Evolutionary conservation across 2,797 vertebrate genomes (phyloP).

Genomic region (Setipinna tenuifilis): DNA sequence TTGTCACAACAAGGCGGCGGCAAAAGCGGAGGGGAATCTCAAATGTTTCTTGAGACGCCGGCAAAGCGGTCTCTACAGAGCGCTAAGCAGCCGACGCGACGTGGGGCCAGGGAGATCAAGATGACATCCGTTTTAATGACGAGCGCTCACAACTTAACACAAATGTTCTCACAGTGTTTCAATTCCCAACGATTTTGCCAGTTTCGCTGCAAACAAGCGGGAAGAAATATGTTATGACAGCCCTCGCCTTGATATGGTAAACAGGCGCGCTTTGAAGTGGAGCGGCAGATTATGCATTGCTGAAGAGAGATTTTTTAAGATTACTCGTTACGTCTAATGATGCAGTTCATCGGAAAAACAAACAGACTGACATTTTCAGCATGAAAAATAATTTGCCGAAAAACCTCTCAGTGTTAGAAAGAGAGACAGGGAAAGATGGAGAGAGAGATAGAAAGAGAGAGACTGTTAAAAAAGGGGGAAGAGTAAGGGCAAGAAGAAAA

Average conservation of each 20-base stretch:
- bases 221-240: slow-evolving; percentile 63
- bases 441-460: slow-evolving; percentile 27
- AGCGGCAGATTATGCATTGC: slow-evolving; percentile 59
- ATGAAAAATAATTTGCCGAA: slow-evolving; percentile 59
- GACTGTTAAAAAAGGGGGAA: neutral
- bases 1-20: slow-evolving; percentile 45
- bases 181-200: slow-evolving; percentile 61
- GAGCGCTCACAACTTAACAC: slow-evolving; percentile 63
- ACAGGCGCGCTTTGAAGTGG: slow-evolving; percentile 65
- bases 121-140: slow-evolving; percentile 58
- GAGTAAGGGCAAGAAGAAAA: slow-evolving; percentile 16
- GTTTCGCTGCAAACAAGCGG: slow-evolving; percentile 61
- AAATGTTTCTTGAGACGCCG: slow-evolving; percentile 51
- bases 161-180: slow-evolving; percentile 60
- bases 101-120: slow-evolving; percentile 42
- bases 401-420: slow-evolving; percentile 27
- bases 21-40: slow-evolving; percentile 47
- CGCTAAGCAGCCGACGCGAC: slow-evolving; percentile 39
- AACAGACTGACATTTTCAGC: slow-evolving; percentile 61
- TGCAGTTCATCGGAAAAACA: slow-evolving; percentile 64
- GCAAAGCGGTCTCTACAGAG: slow-evolving; percentile 52
- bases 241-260: slow-evolving; percentile 66
- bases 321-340: slow-evolving; percentile 68
- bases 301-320: slow-evolving; percentile 66
- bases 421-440: slow-evolving; percentile 12